Base-by-base conservation (phyloP, 2,113 vertebrate genomes). In the Menidia beryllina region DNA sequence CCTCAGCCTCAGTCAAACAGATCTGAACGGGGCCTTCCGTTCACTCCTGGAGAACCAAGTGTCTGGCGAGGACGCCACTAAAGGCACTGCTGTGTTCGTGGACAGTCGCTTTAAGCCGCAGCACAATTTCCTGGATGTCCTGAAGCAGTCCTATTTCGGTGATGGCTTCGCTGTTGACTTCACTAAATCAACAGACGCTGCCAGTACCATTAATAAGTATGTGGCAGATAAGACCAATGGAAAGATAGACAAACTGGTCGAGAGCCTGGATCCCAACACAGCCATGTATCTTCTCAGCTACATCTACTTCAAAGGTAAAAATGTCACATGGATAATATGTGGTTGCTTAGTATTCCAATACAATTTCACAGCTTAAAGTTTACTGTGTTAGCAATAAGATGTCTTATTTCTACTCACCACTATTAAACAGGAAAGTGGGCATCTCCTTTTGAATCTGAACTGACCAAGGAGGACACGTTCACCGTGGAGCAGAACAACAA, bases 221-320 rank as follows among this genome's bases (percentile, higher is more conserved):
- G 86, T 90, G 6, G 11, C 17, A 3, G 75, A 84, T 36, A 90
- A 91, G 75, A 95, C 93, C 4, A 77, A 81, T 0, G 87, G 90
- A 19, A 93, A 93, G 86, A 91, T 93, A 2, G 50, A 63, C 17
- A 77, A 89, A n/a, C 79, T 94, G 51, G 83, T 92, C 1, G 34
- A 86, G 3, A 12, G 19, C 12, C 26, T 92, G 72, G 75, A 86
- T 52, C 11, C 52, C 9, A 21, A 0, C n/a, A 91, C 86, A 1
- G 14, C 90, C 55, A 92, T 93, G 92, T 88, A 87, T 72, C 91
- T 95, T 27, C 43, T 91, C 60, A 91, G 88, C 48, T 93, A 90
- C 76, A 89, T 93, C 60, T 93, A 94, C 82, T 94, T 88, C 58
- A 93, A 93, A 89, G 91, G 93, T 94, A 87, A 83, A 62, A 84